Evolutionary conservation across 1,140 invertebrate species (phyloP).

Genomic region (Riptortus pedestris): DNA sequence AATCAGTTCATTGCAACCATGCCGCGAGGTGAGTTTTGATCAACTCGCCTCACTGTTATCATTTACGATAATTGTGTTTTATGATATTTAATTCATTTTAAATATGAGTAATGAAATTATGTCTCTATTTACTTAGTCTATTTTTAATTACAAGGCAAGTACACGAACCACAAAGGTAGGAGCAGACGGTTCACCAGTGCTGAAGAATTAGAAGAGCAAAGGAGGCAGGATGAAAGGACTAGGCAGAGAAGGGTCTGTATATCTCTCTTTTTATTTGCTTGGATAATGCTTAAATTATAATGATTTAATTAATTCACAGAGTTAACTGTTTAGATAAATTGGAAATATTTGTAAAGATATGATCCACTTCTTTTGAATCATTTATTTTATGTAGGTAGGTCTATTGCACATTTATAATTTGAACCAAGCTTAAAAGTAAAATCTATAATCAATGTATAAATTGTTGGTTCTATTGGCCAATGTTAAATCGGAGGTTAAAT

Average conservation of each 20-base stretch:
- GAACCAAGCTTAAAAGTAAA: too few species aligned
- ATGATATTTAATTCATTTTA: not conserved
- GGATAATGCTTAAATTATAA: conserved; percentile 13
- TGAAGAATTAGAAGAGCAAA: conserved; percentile 78
- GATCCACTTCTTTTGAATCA: not conserved
- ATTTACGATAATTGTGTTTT: not conserved
- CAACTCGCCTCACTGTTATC: not conserved
- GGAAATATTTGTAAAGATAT: not conserved
- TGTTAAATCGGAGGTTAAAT: too few species aligned
- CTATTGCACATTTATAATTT: not conserved
- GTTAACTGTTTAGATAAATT: too few species aligned
- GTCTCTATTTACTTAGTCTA: not conserved
- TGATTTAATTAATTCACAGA: too few species aligned
- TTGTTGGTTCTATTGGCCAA: too few species aligned
- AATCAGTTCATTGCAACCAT: not conserved
- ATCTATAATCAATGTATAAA: too few species aligned
- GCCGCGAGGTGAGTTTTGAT: conserved; percentile 21
- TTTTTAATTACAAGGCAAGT: conserved; percentile 52
- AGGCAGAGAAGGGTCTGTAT: conserved; percentile 52
- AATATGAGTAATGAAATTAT: not conserved
- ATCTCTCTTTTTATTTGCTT: not conserved
- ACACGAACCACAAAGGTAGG: conserved; percentile 82
- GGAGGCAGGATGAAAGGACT: conserved; percentile 61
- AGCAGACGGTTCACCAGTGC: conserved; percentile 86
- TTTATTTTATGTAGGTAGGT: not conserved